These are phyloP conservation scores for Tetramorium parvispinum DNA, from an alignment of 1,140 invertebrate species.

Conservation along the genomic window DNA sequence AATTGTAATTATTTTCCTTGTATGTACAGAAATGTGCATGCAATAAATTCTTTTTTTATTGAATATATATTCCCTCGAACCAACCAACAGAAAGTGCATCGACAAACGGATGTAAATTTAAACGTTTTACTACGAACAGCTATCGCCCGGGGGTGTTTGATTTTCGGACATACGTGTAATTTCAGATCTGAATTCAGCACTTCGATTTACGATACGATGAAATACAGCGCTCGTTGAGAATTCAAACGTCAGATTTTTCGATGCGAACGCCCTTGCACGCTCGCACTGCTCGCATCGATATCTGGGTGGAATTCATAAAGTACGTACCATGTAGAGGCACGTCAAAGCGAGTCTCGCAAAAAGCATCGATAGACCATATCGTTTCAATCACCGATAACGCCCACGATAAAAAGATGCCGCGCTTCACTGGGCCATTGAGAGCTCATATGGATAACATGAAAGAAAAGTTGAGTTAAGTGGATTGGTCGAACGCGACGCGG, in stretches of 20 bases:
- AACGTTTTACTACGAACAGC: slow-evolving; percentile 11
- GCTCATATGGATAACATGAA: slow-evolving; percentile 69
- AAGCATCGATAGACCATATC: slow-evolving; percentile 61
- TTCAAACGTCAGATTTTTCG: slow-evolving; percentile 12
- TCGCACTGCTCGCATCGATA: slow-evolving; percentile 15
- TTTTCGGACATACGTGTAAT: slow-evolving; percentile 23
- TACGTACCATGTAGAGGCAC: slow-evolving; percentile 26
- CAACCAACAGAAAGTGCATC: neutral
- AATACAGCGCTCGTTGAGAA: slow-evolving; percentile 3
- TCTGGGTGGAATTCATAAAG: slow-evolving; percentile 31
- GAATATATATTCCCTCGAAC: neutral
- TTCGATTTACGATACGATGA: slow-evolving; percentile 15
- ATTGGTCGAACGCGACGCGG: slow-evolving; percentile 49
- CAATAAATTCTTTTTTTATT: neutral
- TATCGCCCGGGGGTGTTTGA: slow-evolving; percentile 5
- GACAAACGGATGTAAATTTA: slow-evolving; percentile 36
- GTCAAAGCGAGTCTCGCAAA: slow-evolving; percentile 56
- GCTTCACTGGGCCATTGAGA: slow-evolving; percentile 49
- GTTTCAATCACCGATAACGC: slow-evolving; percentile 77
- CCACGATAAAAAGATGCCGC: slow-evolving; percentile 77
- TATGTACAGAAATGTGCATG: neutral
- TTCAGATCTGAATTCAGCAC: slow-evolving; percentile 28
- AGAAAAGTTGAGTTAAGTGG: slow-evolving; percentile 59
- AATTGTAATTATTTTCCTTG: neutral
- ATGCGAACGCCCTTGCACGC: neutral